phyloP scores from a whole-genome alignment of 2,113 vertebrate genomes.

The Chaetorhynchus papuensis region DNA sequence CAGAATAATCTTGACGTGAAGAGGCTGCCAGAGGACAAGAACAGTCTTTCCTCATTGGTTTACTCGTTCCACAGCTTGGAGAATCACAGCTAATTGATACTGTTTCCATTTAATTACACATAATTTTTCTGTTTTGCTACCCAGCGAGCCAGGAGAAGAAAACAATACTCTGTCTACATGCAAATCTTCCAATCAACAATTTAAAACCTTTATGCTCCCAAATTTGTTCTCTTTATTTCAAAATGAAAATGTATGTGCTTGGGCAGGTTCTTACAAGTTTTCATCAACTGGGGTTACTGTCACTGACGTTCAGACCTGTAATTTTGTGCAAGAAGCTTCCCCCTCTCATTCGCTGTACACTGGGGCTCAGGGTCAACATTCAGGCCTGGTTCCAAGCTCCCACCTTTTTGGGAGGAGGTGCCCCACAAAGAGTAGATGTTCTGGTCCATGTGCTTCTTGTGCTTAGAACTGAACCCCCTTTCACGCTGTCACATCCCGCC shows the following conservation, averaged over 20 bases:
- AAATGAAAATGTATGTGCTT: constrained; percentile 1
- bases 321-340: not conserved
- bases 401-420: not conserved
- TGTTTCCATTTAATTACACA: constrained; percentile 77
- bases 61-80: constrained; percentile 66
- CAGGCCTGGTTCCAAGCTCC: not conserved
- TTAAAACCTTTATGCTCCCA: constrained; percentile 71
- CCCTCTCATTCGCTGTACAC: not conserved
- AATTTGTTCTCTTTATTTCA: constrained; percentile 52
- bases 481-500: accelerated
- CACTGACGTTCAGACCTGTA: not conserved
- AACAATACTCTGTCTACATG: constrained; percentile 74
- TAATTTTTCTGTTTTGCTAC: constrained; percentile 81
- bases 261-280: constrained; percentile 10
- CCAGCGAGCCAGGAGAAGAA: constrained; percentile 75
- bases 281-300: not conserved
- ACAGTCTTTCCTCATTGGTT: constrained; percentile 64
- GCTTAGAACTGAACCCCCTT: not conserved
- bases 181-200: constrained; percentile 76
- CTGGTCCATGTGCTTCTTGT: not conserved
- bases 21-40: constrained; percentile 65
- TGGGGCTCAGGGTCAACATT: not conserved
- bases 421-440: not conserved
- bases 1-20: constrained; percentile 55
- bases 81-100: constrained; percentile 79